Evolutionary conservation across 2,113 vertebrate species (phyloP).

Genomic region (Gobius niger): DNA sequence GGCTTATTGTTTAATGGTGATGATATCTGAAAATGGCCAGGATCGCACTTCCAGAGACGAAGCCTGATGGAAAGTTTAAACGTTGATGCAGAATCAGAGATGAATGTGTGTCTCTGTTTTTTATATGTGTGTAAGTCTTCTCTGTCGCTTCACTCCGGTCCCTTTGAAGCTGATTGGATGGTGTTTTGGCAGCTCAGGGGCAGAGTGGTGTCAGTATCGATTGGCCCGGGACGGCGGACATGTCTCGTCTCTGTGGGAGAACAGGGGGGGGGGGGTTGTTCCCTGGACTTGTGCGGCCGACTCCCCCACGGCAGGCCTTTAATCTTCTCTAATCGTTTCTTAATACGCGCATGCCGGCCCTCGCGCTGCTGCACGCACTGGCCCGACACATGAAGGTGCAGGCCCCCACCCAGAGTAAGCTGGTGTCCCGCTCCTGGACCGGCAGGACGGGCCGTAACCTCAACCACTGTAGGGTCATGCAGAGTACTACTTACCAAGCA

Average conservation of each 20-base stretch:
- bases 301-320: slow-evolving; percentile 72
- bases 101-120: no score
- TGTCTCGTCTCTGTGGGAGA: slow-evolving; percentile 50
- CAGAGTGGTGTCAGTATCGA: slow-evolving; percentile 55
- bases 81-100: no score
- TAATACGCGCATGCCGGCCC: slow-evolving; percentile 72
- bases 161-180: slow-evolving; percentile 50
- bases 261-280: slow-evolving; percentile 60
- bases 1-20: no score
- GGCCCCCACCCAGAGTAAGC: background rate
- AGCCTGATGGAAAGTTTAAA: no score
- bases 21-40: no score
- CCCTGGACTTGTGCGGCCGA: slow-evolving; percentile 66
- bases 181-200: slow-evolving; percentile 24
- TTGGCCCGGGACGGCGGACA: slow-evolving; percentile 39
- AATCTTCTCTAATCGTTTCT: slow-evolving; percentile 83
- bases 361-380: slow-evolving; percentile 38
- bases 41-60: no score
- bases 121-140: slow-evolving; percentile 1
- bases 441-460: no score
- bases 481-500: no score
- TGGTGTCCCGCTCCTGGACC: no score
- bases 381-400: slow-evolving; percentile 26
- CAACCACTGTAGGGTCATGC: no score
- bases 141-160: slow-evolving; percentile 23